Percentiles rank a stretch among this genome's conserved stretches.
These are phyloP conservation scores for Oostethus manadensis DNA, from an alignment of 2,113 vertebrate species.

Conservation along the genomic window DNA sequence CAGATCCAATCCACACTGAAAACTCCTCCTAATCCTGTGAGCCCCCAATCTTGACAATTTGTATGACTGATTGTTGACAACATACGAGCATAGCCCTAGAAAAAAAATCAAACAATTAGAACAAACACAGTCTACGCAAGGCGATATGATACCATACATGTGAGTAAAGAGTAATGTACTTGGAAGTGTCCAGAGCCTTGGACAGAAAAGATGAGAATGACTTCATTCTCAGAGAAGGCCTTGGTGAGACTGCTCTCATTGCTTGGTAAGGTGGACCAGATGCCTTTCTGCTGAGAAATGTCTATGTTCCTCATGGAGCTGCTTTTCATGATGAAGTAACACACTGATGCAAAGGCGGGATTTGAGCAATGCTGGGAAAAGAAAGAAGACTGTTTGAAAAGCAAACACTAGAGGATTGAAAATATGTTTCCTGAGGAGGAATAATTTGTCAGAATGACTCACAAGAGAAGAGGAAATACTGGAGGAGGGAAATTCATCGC, in stretches of 20 bases:
- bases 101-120: not conserved
- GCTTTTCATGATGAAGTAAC: conserved; percentile 95
- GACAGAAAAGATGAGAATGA: conserved; percentile 91
- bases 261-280: conserved; percentile 86
- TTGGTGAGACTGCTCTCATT: conserved; percentile 83
- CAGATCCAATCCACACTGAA: conserved; percentile 90
- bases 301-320: conserved; percentile 83
- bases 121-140: no score
- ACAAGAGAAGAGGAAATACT: conserved; percentile 68
- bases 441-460: conserved; percentile 71
- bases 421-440: conserved; percentile 74
- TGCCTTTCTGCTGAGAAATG: conserved; percentile 85
- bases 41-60: conserved; percentile 84
- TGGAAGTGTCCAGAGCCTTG: conserved; percentile 91
- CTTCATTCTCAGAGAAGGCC: conserved; percentile 78
- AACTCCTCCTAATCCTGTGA: conserved; percentile 79
- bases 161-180: conserved; percentile 57
- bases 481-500: conserved; percentile 63
- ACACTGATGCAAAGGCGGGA: conserved; percentile 55
- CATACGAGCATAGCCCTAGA: conserved; percentile 90
- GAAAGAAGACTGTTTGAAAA: not conserved
- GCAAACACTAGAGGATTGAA: not conserved
- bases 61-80: conserved; percentile 77
- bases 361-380: conserved; percentile 55
- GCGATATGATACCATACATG: no score